A percentile compares a stretch with the other conserved stretches of the same genome.
Conservation (phyloP, 2,113 vertebrate species). For the Colistium nudipinnis region DNA sequence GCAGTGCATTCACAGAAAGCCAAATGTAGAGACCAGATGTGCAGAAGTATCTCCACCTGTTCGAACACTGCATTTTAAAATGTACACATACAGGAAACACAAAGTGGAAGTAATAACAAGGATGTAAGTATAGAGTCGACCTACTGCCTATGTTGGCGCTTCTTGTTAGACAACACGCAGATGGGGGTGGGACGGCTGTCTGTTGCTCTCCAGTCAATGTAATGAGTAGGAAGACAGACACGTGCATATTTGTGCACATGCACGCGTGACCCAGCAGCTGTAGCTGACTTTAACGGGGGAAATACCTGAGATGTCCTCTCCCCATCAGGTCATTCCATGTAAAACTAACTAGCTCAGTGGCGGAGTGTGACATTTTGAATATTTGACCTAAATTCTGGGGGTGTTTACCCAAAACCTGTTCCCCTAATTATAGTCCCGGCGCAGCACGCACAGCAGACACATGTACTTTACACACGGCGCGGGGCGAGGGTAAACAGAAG, state of each 20-base stretch:
- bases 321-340: not conserved
- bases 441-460: conserved; percentile 29
- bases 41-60: conserved; percentile 22
- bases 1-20: not conserved
- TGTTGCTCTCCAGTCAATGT: conserved; percentile 1
- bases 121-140: conserved; percentile 6
- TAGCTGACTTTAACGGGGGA: conserved; percentile 11
- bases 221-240: conserved; percentile 1
- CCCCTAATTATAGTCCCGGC: conserved; percentile 31
- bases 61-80: conserved; percentile 20
- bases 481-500: conserved; percentile 57
- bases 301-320: not conserved
- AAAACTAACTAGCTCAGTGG: not conserved
- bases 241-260: not conserved
- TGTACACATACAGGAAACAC: conserved; percentile 9
- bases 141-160: conserved; percentile 7
- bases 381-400: conserved; percentile 54
- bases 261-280: conserved; percentile 11
- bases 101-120: not conserved
- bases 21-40: conserved; percentile 5
- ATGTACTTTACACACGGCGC: conserved; percentile 24
- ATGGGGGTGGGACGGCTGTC: not conserved
- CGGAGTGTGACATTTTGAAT: not conserved
- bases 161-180: not conserved
- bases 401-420: conserved; percentile 53